Evolutionary conservation across 2,888 invertebrate genomes (phyloP), one percentile per base, ranked within the genome.

Genomic region (Salticus scenicus): DNA sequence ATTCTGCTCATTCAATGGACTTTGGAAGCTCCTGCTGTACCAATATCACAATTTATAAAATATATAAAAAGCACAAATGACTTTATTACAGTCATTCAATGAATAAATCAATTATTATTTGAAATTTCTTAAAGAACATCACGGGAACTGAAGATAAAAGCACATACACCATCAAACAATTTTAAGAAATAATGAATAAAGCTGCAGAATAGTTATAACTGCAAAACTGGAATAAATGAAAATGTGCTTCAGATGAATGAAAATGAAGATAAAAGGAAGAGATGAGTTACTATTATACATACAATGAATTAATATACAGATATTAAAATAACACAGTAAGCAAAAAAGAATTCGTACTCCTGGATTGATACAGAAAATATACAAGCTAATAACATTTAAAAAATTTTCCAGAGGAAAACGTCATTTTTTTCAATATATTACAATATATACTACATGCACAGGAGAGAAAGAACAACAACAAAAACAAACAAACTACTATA

Each of bases 401-500:
- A 57, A 57, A 57, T 24, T 4, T 24, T 57, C 57, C 57, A 66
- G 17, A 17, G 33, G 20, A 31, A 30, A 66, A 20, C 17, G 10
- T 31, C 31, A 41, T 57, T 57, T 57, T n/a, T n/a, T n/a, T n/a
- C 17, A 10, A 47, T 47, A 57, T 57, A 57, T 24, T 57, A 57
- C 57, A 57, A 57, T 57, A 47, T 57, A 57, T 57, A 57, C 57
- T 57, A 57, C 57, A 57, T 24, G 24, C 57, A 57, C 17, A 17
- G 57, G 57, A 24, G 24, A 24, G 17, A 57, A 57, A 57, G n/a
- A n/a, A n/a, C n/a, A n/a, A n/a, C n/a, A n/a, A n/a, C n/a, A 69
- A 33, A n/a, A 69, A n/a, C 10, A 70, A 63, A 69, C 70, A 70
- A 57, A 79, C 64, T 42, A 41, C 47, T 28, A 67, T 76, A 76